Conservation (phyloP, 2,888 invertebrate species). For the Myathropa florea region DNA sequence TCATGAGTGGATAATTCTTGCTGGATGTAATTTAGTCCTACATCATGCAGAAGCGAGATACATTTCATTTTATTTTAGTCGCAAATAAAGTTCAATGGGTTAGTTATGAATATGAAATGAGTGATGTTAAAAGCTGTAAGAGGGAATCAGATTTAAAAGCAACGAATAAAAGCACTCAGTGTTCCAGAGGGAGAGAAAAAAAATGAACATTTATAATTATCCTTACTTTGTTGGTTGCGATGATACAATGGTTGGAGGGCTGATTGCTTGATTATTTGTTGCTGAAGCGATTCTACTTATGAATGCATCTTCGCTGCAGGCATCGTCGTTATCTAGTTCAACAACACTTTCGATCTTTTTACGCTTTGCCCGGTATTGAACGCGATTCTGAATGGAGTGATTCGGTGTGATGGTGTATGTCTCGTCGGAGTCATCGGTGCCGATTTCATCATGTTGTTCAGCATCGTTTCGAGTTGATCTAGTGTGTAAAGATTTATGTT, state of each 20-base stretch:
- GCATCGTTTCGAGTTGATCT: slow-evolving; percentile 71
- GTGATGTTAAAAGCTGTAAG: background rate
- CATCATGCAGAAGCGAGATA: slow-evolving; percentile 34
- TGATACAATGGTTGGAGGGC: slow-evolving; percentile 36
- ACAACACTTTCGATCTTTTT: slow-evolving; percentile 77
- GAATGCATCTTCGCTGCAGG: slow-evolving; percentile 81
- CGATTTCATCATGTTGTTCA: slow-evolving; percentile 73
- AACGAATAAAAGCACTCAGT: slow-evolving; percentile 55
- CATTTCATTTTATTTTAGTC: background rate
- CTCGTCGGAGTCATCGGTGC: slow-evolving; percentile 74
- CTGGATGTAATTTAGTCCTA: background rate
- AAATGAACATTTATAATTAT: slow-evolving; percentile 25
- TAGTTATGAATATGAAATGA: slow-evolving; percentile 66
- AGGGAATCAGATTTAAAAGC: slow-evolving; percentile 15
- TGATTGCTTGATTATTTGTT: slow-evolving; percentile 54
- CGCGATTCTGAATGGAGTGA: slow-evolving; percentile 66
- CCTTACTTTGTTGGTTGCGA: slow-evolving; percentile 70
- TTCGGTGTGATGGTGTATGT: slow-evolving; percentile 56
- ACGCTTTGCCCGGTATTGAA: slow-evolving; percentile 75
- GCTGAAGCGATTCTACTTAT: slow-evolving; percentile 78
- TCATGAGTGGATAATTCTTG: background rate
- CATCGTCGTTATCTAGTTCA: slow-evolving; percentile 80
- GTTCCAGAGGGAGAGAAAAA: slow-evolving; percentile 15
- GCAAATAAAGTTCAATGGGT: slow-evolving; percentile 46
- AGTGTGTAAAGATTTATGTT: slow-evolving; percentile 53